Evolutionary conservation across 2,888 invertebrate species (phyloP).

Genomic region (Cataglyphis altisquamis): DNA sequence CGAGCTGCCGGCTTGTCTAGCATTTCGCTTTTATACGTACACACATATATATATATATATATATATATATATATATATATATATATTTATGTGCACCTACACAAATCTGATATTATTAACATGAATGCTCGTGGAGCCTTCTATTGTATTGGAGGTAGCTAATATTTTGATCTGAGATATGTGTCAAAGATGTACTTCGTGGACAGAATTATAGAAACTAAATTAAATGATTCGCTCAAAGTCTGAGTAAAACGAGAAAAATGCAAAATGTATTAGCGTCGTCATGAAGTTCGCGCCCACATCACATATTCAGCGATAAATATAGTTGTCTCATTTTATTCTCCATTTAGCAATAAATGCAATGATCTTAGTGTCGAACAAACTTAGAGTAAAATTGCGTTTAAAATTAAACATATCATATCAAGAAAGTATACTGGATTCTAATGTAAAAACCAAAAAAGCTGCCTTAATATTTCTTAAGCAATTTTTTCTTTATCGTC

Average conservation of each 20-base stretch:
- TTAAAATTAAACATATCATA: neutral
- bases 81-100: constrained; percentile 27
- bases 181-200: constrained; percentile 37
- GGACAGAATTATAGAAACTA: constrained; percentile 6
- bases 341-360: neutral
- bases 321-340: neutral
- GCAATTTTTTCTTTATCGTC: neutral
- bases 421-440: neutral
- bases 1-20: constrained; percentile 31
- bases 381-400: neutral
- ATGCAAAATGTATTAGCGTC: constrained; percentile 11
- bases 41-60: neutral
- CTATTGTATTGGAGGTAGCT: constrained; percentile 59
- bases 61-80: too few species aligned
- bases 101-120: constrained; percentile 59
- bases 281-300: neutral
- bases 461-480: neutral
- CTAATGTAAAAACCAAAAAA: too few species aligned
- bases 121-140: neutral
- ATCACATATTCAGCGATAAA: constrained; percentile 5
- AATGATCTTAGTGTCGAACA: neutral
- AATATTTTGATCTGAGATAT: constrained; percentile 71
- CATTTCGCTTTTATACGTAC: constrained; percentile 43
- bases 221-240: constrained; percentile 23
- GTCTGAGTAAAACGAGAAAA: neutral